These are phyloP conservation scores for Nebria brevicollis DNA, from an alignment of 2,888 invertebrate genomes.

Conservation along the genomic window DNA sequence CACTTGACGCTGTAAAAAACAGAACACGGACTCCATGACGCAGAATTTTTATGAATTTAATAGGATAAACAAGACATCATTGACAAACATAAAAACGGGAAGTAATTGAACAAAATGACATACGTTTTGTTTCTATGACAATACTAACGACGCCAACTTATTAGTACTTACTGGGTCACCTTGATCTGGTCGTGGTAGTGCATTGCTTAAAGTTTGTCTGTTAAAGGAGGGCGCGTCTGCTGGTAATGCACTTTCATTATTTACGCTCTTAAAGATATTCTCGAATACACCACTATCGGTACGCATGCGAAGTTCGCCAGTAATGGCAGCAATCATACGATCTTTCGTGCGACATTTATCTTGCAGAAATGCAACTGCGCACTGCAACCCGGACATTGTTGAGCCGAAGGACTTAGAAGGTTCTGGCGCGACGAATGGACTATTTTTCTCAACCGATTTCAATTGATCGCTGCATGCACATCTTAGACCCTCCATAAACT, in stretches of 20 bases:
- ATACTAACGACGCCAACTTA: slow-evolving; percentile 4
- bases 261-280: slow-evolving; percentile 47
- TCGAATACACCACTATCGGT: slow-evolving; percentile 50
- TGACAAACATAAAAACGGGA: background rate
- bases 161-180: background rate
- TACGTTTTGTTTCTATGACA: slow-evolving; percentile 3
- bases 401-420: slow-evolving; percentile 44
- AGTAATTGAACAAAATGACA: background rate
- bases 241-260: slow-evolving; percentile 18
- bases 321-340: slow-evolving; percentile 57
- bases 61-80: background rate
- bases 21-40: slow-evolving; percentile 34
- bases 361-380: slow-evolving; percentile 56
- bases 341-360: slow-evolving; percentile 59
- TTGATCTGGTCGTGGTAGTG: slow-evolving; percentile 15
- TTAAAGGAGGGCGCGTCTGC: slow-evolving; percentile 9
- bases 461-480: slow-evolving; percentile 48
- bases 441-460: slow-evolving; percentile 35
- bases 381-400: slow-evolving; percentile 54
- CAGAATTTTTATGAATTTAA: slow-evolving; percentile 6
- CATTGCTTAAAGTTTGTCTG: slow-evolving; percentile 7
- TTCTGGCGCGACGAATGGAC: slow-evolving; percentile 43
- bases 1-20: slow-evolving; percentile 44
- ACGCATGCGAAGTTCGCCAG: slow-evolving; percentile 55
- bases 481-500: slow-evolving; percentile 27